Percentiles rank a stretch among this genome's conserved stretches.
Evolutionary conservation across 2,888 invertebrate species (phyloP).

Genomic region (Ennomos fuscantarius): DNA sequence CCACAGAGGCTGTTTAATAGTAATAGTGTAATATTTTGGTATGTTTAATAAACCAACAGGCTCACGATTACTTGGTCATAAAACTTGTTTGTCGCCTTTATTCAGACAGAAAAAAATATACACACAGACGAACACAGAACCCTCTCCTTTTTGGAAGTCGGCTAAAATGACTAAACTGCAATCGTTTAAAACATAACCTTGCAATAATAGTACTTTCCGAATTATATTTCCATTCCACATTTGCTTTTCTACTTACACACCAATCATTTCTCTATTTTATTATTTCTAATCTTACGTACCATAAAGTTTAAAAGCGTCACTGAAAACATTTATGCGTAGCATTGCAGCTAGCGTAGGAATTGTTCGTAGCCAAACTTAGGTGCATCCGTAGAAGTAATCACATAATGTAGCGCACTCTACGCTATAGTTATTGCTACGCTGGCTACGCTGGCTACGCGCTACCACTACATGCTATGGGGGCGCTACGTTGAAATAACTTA

Average conservation of each 20-base stretch:
- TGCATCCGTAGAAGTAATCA: neutral
- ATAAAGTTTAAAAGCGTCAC: too few species aligned
- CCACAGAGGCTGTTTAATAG: too few species aligned
- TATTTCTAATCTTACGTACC: neutral
- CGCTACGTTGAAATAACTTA: conserved; percentile 1
- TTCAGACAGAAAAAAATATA: neutral
- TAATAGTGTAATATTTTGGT: too few species aligned
- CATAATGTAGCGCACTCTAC: conserved; percentile 8
- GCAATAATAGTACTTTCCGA: neutral
- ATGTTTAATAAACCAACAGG: too few species aligned
- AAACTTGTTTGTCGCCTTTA: conserved; percentile 1
- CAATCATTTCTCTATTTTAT: neutral
- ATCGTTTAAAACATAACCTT: too few species aligned
- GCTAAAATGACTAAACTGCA: too few species aligned
- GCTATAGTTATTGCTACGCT: conserved; percentile 1
- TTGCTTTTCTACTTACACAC: neutral
- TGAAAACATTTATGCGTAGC: too few species aligned
- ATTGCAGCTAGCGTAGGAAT: too few species aligned
- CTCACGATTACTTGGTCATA: neutral
- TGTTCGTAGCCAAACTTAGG: neutral
- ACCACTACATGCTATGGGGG: conserved; percentile 5
- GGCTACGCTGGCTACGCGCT: neutral
- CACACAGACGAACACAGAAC: too few species aligned
- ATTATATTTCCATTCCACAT: neutral
- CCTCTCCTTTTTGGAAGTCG: too few species aligned